Base-by-base conservation (phyloP, 2,113 vertebrate species). In the Myotis yumanensis region DNA sequence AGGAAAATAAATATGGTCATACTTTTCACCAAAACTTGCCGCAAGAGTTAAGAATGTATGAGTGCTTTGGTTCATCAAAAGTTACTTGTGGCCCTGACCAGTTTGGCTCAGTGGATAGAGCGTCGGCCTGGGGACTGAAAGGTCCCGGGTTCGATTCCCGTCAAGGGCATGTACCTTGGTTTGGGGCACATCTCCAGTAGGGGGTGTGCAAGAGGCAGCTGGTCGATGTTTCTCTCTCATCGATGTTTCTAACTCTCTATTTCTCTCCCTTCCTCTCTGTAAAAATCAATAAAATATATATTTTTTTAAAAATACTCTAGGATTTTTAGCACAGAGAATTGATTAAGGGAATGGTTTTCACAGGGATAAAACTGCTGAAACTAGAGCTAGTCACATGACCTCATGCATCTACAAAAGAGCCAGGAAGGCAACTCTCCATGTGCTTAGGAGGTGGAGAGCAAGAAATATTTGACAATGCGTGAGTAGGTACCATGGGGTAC, bases 291-390 rank as follows among this genome's bases (percentile, higher is more conserved):
- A 37, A 37, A 37, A 37, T 37, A 37, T 37, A 37, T 37, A 37
- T 37, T 37, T 37, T 37, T 37, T 37, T 37, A 40, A 62, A 80
- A 69, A 18, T 10, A 16, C 23, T 64, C 30, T 25, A 77, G 68
- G 43, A 12, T 75, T 90, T 90, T 90, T 77, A 76, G 93, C 35
- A 93, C 20, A 54, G 43, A 46, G 40, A 77, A 83, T 72, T 71
- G 73, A 77, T 54, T 90, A 48, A 90, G 11, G 12, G 35, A 48
- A 69, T 51, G 83, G 28, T 77, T 95, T 85, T 68, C 37, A 46
- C 8, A 85, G 22, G 71, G 37, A 35, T 52, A 59, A 46, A 43
- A 57, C 4, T 76, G 30, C 52, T 37, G 28, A 62, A 80, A 89
- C 11, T 51, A 73, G 40, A 86, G 75, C 12, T 52, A 85, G 79